phyloP scores from a whole-genome alignment of 92 coral and sea anemone genomes.

The Actinernus sp. region DNA sequence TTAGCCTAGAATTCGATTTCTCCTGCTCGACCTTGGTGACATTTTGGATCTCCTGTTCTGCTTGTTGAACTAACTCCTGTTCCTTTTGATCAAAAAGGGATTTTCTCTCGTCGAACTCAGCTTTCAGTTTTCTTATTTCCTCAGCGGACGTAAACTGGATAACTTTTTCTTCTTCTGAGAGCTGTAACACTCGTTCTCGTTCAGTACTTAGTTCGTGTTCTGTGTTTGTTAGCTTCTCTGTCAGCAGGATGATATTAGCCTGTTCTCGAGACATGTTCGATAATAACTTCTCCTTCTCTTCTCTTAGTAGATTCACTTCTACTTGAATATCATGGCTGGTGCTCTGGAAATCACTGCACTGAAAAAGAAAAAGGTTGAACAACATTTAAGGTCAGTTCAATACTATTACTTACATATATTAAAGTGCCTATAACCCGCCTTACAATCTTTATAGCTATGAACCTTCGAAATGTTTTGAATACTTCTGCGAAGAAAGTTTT shows the following conservation, averaged over 20 bases:
- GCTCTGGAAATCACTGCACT: constrained; percentile 56
- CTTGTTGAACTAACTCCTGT: constrained; percentile 41
- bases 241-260: constrained; percentile 61
- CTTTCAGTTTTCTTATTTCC: constrained; percentile 52
- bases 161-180: constrained; percentile 40
- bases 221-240: constrained; percentile 45
- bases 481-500: too few relatives aligned
- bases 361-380: constrained; percentile 3
- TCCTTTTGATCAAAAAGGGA: constrained; percentile 51
- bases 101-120: constrained; percentile 48
- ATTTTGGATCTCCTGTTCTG: constrained; percentile 51
- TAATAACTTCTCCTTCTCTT: constrained; percentile 71
- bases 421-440: too few relatives aligned
- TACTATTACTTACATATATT: too few relatives aligned
- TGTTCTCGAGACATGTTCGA: constrained; percentile 70
- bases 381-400: too few relatives aligned
- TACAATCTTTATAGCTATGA: too few relatives aligned
- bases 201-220: constrained; percentile 36
- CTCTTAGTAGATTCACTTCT: constrained; percentile 66
- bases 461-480: too few relatives aligned
- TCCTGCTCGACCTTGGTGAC: constrained; percentile 69
- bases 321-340: constrained; percentile 52
- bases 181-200: constrained; percentile 14
- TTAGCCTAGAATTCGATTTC: constrained; percentile 63
- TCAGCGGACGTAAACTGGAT: constrained; percentile 22